Base-by-base conservation (phyloP, 2,888 invertebrate species). In the Acrocyrtus sp. region DNA sequence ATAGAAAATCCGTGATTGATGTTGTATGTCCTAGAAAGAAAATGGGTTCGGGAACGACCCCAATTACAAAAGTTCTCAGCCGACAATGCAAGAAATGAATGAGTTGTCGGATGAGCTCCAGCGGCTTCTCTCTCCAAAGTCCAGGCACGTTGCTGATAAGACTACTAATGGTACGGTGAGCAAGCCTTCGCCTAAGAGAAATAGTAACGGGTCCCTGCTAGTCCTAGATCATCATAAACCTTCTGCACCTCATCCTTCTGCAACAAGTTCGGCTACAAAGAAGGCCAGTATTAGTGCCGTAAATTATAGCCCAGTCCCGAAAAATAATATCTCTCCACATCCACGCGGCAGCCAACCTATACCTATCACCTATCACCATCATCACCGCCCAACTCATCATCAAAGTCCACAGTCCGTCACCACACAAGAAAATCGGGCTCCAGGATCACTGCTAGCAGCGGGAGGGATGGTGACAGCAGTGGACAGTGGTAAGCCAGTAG, bases 31-130 rank as follows among this genome's bases (percentile, higher is more conserved):
- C 26, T 26, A 22, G 22, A 51, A 34, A n/a, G 34, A 67, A 62
- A 54, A 47, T 24, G 73, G 73, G 1, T 73, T 73, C 47, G 61
- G 24, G 5, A 73, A 67, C 34, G 72, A 72, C 45, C 72, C 72
- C 27, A 73, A 73, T 56, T 73, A 73, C 41, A 53, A 39, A 15
- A 61, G 47, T 12, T 61, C 66, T n/a, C 72, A 73, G 54, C 74
- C 70, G 24, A 70, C 77, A 39, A 60, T 75, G 53, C 73, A 75
- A 39, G 76, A 78, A 56, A 76, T 72, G 8, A 72, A 70, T 26
- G 53, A 72, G 41, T 65, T 78, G 47, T 76, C 78, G 29, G 78
- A 74, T 39, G 78, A 78, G 43, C 60, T 78, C 1, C 73, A 70
- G 24, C 76, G 74, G 27, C 27, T 73, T n/a, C 29, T 78, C 22